phyloP scores from a whole-genome alignment of 2,113 vertebrate species.

The Mormyrus iriodes region DNA sequence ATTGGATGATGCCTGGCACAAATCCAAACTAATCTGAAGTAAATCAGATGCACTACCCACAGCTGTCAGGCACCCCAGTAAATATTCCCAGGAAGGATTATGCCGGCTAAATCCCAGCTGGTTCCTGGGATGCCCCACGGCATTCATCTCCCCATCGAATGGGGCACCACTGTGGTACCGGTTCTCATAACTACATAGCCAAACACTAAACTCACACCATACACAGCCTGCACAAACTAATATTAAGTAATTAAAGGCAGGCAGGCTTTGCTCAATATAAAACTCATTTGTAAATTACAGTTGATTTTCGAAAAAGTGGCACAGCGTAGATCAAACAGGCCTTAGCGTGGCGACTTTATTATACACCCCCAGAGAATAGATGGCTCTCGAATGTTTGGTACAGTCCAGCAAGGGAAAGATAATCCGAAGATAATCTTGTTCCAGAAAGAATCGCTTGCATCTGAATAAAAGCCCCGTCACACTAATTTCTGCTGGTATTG shows the following conservation, averaged over 20 bases:
- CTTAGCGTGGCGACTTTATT: neutral
- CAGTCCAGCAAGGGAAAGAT: conserved; percentile 22
- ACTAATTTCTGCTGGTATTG: neutral
- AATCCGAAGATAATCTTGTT: conserved; percentile 48
- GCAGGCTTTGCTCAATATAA: neutral
- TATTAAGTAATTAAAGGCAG: neutral
- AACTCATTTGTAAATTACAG: neutral
- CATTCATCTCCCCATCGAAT: neutral
- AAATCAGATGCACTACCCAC: conserved; percentile 67
- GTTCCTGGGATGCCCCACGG: conserved; percentile 26
- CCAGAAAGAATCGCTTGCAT: neutral
- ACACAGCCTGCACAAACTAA: neutral
- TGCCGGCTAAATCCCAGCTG: conserved; percentile 46
- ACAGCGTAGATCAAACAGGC: neutral
- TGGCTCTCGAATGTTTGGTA: neutral
- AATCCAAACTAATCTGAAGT: conserved; percentile 68
- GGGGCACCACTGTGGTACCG: neutral
- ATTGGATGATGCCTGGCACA: conserved; percentile 59
- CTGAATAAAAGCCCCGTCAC: neutral
- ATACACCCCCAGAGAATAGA: neutral
- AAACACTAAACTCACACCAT: neutral
- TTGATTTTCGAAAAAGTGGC: no score
- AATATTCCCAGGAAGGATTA: conserved; percentile 57
- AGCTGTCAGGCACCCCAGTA: conserved; percentile 61
- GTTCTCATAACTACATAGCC: neutral